Percentiles rank a stretch among this genome's conserved stretches.
phyloP scores from a whole-genome alignment of 1,140 invertebrate species.

The Drosophila takahashii region DNA sequence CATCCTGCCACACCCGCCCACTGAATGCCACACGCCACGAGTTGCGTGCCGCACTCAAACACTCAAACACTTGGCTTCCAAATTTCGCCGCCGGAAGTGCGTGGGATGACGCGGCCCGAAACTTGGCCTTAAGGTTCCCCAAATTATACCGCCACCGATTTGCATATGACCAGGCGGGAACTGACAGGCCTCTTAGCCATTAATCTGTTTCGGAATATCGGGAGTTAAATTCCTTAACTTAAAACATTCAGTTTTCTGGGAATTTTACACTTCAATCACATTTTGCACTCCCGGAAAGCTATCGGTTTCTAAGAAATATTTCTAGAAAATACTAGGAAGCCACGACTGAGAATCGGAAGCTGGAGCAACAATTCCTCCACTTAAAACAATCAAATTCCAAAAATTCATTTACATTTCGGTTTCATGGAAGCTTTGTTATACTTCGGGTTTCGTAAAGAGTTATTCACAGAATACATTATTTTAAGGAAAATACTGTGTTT shows the following conservation, averaged over 20 bases:
- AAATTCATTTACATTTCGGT: too few species aligned
- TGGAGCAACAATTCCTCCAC: too few species aligned
- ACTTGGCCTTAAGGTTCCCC: constrained; percentile 14
- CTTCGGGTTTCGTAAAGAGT: too few species aligned
- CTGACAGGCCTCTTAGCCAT: background rate
- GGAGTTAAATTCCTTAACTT: background rate
- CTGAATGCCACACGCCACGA: constrained; percentile 56
- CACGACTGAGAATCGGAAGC: too few species aligned
- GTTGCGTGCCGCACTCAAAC: constrained; percentile 50
- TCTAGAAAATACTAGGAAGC: background rate
- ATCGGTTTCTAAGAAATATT: background rate
- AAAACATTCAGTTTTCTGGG: background rate
- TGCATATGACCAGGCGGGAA: constrained; percentile 15
- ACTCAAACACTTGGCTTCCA: constrained; percentile 33
- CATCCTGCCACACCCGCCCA: constrained; percentile 38
- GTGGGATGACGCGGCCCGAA: constrained; percentile 45
- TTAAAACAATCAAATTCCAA: too few species aligned
- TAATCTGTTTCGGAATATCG: constrained; percentile 12
- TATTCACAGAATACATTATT: too few species aligned
- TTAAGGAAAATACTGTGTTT: too few species aligned
- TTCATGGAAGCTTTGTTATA: too few species aligned
- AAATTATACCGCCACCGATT: constrained; percentile 44
- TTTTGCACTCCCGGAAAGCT: background rate
- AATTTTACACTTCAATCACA: background rate
- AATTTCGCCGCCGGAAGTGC: constrained; percentile 45